A percentile compares a stretch with the other conserved stretches of the same genome.
Evolutionary conservation across 2,888 invertebrate species (phyloP).

Genomic region (Tigriopus californicus): DNA sequence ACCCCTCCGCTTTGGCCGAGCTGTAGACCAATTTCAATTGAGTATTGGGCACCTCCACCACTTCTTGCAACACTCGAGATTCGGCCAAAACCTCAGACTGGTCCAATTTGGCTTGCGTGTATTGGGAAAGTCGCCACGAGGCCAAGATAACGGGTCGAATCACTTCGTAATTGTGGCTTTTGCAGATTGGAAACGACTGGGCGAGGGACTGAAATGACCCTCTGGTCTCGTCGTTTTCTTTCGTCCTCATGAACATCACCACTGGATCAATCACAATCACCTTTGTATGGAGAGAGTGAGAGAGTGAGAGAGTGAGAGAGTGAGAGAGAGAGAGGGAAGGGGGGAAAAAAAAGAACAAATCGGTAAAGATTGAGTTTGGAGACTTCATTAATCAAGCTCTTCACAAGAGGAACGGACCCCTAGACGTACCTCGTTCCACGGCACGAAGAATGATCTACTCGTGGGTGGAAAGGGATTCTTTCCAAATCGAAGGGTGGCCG

Average conservation of each 20-base stretch:
- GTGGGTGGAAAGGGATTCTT: conserved; percentile 73
- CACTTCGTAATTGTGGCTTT: conserved; percentile 69
- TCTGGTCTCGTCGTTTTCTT: conserved; percentile 43
- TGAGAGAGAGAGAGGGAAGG: neutral
- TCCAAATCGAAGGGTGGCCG: conserved; percentile 84
- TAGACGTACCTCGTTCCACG: conserved; percentile 68
- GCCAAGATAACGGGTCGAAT: conserved; percentile 85
- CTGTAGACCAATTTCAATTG: conserved; percentile 90
- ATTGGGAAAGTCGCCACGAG: conserved; percentile 29
- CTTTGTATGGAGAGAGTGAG: conserved; percentile 27
- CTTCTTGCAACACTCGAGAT: conserved; percentile 80
- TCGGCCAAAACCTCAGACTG: conserved; percentile 33
- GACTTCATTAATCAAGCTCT: too few species aligned
- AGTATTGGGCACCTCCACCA: conserved; percentile 78
- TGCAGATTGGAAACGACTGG: conserved; percentile 34
- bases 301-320: neutral
- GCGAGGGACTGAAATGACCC: neutral
- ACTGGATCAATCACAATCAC: conserved; percentile 82
- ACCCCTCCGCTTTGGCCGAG: conserved; percentile 66
- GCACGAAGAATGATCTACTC: conserved; percentile 70
- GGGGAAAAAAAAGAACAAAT: too few species aligned
- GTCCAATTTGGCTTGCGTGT: neutral
- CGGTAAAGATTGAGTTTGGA: too few species aligned
- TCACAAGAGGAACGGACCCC: neutral
- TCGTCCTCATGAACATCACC: conserved; percentile 51